Evolutionary conservation across 2,888 invertebrate genomes (phyloP), one percentile per base, ranked within the genome.

Genomic region (Horisme vitalbata): DNA sequence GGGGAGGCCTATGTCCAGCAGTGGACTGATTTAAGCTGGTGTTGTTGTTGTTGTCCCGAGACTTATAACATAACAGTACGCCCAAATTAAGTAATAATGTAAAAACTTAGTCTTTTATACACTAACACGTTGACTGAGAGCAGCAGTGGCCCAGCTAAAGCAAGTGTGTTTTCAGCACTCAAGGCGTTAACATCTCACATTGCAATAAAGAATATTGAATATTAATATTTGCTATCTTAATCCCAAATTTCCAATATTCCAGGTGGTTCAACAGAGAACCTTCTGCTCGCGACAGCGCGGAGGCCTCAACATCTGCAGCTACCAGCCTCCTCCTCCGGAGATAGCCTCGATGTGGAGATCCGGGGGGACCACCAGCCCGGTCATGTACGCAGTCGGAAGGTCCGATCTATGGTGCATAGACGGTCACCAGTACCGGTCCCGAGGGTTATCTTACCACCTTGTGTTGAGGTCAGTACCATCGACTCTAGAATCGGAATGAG

Each of bases 231-330:
- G n/a, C n/a, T n/a, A n/a, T n/a, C n/a, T n/a, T n/a, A n/a, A n/a
- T n/a, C n/a, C n/a, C n/a, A n/a, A n/a, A n/a, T n/a, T 20, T 11
- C 14, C 15, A 0, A 1, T 36, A 1, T 79, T 82, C 37, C 79
- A 89, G 88, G 87, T 8, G 86, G 85, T 9, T 89, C 89, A 1
- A 79, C 84, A 5, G 88, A 89, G 59, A 87, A 88, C 59, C 73
- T 88, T 0, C 68, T 88, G 1, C 66, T 79, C 2, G 62, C 60
- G 2, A 64, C 69, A 27, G 58, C 57, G 0, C 60, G 83, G 9
- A 65, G 87, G 15, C 86, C 87, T 1, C 79, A 62, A 49, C 74
- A 83, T 51, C 69, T 86, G 6, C 79, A 79, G 45, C 68, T 88
- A 0, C 84, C 84, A 1, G 73, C 85, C 0, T 86, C 86, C 0